phyloP scores from a whole-genome alignment of 2,797 vertebrate species.

The Remorina albescens region DNA sequence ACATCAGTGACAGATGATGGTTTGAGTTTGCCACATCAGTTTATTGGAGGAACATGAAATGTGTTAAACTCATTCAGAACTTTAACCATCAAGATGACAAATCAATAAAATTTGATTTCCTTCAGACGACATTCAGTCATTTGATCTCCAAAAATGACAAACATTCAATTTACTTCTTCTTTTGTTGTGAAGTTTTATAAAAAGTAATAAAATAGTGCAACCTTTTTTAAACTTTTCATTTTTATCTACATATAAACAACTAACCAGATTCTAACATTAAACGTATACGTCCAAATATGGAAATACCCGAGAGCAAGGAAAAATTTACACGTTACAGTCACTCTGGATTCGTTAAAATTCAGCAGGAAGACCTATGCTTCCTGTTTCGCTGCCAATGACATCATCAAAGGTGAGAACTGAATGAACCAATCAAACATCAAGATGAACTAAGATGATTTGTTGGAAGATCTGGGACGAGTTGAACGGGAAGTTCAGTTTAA shows the following conservation, averaged over 20 bases:
- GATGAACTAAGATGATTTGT: not conserved
- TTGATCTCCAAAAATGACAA: conserved; percentile 56
- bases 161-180: conserved; percentile 25
- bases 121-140: conserved; percentile 31
- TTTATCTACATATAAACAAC: conserved; percentile 85
- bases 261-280: conserved; percentile 46
- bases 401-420: conserved; percentile 33
- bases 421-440: conserved; percentile 14
- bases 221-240: conserved; percentile 76
- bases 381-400: conserved; percentile 5
- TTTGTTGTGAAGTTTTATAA: conserved; percentile 80
- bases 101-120: conserved; percentile 27
- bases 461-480: not conserved
- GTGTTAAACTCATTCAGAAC: conserved; percentile 39
- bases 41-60: conserved; percentile 74
- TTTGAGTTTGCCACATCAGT: conserved; percentile 39
- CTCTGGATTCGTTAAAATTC: conserved; percentile 68
- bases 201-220: conserved; percentile 89
- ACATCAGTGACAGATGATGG: not conserved
- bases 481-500: not conserved
- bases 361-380: not conserved
- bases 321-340: conserved; percentile 79
- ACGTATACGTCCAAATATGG: conserved; percentile 55
- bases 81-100: conserved; percentile 47
- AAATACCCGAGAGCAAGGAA: conserved; percentile 48